Base-by-base conservation (phyloP, 2,113 vertebrate genomes). In the Emydocephalus ijimae region DNA sequence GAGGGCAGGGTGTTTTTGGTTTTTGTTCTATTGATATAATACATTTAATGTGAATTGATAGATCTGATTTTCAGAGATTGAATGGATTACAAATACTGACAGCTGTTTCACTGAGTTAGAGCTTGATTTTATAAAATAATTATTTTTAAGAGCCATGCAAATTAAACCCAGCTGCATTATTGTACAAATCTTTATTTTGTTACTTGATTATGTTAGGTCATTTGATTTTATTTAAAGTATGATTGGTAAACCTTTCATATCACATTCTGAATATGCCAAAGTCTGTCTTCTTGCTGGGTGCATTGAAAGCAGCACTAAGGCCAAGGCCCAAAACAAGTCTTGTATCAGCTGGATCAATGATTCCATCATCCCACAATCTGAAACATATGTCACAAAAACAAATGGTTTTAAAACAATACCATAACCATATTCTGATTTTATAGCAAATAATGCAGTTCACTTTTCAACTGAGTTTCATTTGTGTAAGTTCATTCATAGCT, bases 321-420 rank as follows among this genome's bases (percentile, higher is more conserved):
- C 99, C 99, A 92, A 99, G 98, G 34, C 99, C 99, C 94, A 99
- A 94, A 94, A 99, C 98, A 91, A 99, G 94, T 61, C 99, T 98
- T 56, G 99, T 99, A 92, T 99, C 99, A 45, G 97, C 98, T 8
- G 99, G 99, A 94, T 99, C 99, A 92, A 99, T 99, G 92, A 99
- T 99, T 48, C 99, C 99, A 1, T 99, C 99, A 94, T 99, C 99
- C 99, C 99, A 99, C 43, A 99, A 96, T 94, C 99, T 99, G 97
- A 88, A 55, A 95, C 89, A 96, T 14, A 96, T 3, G 89, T 95
- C 45, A 14, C 0, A 20, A 50, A 15, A 94, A 64, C 7, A 89
- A 59, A 86, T 3, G 3, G 15, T 90, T n/a, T 20, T 87, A 56
- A 24, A 92, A 81, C 39, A 81, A 6, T 81, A 81, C 34, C 34